A percentile compares a stretch with the other conserved stretches of the same genome.
These are phyloP conservation scores for Disparrhopalites patrizii DNA, from an alignment of 2,888 invertebrate genomes.

Conservation along the genomic window DNA sequence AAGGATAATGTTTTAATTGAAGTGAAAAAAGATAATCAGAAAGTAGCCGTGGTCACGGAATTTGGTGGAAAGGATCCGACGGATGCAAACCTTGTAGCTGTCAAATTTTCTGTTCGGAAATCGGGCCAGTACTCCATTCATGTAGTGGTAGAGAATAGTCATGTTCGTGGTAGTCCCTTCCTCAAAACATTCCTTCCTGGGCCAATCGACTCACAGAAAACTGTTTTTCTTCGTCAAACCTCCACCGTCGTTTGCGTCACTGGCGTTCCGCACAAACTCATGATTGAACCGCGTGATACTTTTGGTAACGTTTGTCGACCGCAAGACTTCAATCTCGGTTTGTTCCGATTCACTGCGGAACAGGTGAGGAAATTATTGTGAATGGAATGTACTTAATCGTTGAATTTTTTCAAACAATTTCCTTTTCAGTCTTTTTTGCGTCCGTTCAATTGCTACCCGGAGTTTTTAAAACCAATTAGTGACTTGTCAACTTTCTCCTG, in stretches of 20 bases:
- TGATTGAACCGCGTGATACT: conserved; percentile 86
- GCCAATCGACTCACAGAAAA: conserved; percentile 74
- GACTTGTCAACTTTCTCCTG: no score
- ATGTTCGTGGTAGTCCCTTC: conserved; percentile 82
- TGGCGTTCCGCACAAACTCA: conserved; percentile 68
- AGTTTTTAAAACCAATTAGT: no score
- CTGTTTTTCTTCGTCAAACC: conserved; percentile 75
- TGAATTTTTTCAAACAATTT: no score
- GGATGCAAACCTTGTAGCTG: conserved; percentile 78
- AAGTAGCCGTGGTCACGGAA: conserved; percentile 79
- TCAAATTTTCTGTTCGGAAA: conserved; percentile 86
- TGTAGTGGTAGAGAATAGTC: conserved; percentile 69
- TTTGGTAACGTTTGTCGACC: conserved; percentile 74
- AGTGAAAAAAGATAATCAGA: conserved; percentile 76
- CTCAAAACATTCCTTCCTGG: conserved; percentile 55
- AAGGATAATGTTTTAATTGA: conserved; percentile 83
- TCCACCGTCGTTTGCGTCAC: conserved; percentile 81
- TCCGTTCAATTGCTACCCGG: no score
- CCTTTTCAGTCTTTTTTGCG: no score
- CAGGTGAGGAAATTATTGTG: conserved; percentile 42
- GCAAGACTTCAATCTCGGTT: conserved; percentile 42
- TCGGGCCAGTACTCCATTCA: conserved; percentile 85
- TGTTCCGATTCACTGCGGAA: conserved; percentile 44
- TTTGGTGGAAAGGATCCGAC: conserved; percentile 80
- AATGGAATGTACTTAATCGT: no score